These are phyloP conservation scores for Cheilosia variabilis DNA, from an alignment of 2,888 invertebrate species.

Conservation along the genomic window DNA sequence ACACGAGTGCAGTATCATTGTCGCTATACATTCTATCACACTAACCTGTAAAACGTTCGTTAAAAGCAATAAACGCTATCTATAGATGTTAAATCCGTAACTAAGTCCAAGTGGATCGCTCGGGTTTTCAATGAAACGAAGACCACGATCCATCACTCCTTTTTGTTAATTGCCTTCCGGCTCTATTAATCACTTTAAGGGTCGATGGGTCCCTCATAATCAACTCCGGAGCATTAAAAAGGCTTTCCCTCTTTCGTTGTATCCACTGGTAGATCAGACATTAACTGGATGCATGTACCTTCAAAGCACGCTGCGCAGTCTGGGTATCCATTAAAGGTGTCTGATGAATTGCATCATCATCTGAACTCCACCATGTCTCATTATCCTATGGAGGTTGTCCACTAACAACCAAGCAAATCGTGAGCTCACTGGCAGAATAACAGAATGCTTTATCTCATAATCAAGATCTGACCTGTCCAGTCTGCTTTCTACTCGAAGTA, in stretches of 20 bases:
- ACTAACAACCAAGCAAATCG: neutral
- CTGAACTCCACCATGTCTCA: neutral
- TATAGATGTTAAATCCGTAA: slow-evolving; percentile 14
- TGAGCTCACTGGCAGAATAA: neutral
- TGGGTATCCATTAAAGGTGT: no score
- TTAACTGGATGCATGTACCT: no score
- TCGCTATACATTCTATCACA: slow-evolving; percentile 48
- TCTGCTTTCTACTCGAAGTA: neutral
- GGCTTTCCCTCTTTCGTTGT: no score
- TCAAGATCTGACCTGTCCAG: neutral
- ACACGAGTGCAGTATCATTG: slow-evolving; percentile 36
- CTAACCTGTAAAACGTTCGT: slow-evolving; percentile 9
- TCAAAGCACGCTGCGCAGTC: no score
- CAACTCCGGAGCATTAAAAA: no score
- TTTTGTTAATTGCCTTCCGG: no score
- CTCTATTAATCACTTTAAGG: no score
- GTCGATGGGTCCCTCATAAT: no score
- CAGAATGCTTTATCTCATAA: neutral
- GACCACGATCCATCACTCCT: no score
- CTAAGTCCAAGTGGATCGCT: neutral
- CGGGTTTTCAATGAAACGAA: no score
- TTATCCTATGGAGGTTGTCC: neutral
- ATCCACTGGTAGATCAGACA: no score
- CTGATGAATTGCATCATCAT: neutral
- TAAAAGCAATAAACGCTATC: no score